Base-by-base conservation (phyloP, 2,888 invertebrate genomes). In the Mythimna lalbum region DNA sequence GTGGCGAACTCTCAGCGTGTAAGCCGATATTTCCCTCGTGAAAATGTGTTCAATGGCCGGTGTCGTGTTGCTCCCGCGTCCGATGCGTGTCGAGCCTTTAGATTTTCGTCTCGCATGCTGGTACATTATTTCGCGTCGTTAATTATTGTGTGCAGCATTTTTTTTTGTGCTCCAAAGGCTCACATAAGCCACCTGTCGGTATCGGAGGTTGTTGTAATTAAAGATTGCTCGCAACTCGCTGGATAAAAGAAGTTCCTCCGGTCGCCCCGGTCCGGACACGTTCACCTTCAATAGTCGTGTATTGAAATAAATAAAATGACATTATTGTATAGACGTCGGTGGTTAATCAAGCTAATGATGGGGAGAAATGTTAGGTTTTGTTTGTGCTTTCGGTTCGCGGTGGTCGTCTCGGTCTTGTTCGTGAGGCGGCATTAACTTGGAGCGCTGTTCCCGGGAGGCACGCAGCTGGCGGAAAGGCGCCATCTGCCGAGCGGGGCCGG, bases 381-480 rank as follows among this genome's bases (percentile, higher is more conserved):
- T 79, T 78, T 53, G 77, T 67, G 60, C 43, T 68, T 62, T 74
- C 27, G 62, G 53, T 63, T 49, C 43, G 64, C 50, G 64, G 61
- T 56, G 39, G 60, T 62, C 55, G 55, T 21, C 12, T 67, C 63
- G 66, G 72, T 52, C 57, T 59, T 63, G 47, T 65, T 80, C 63
- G 82, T 76, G 83, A 85, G 89, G 89, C 90, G 89, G 89, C 69
- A 69, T 84, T 88, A 90, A 80, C 82, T 85, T 86, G 88, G 88
- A 90, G 86, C 83, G 83, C 76, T 85, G 80, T 89, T 85, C 89
- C 80, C 77, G 81, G 80, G 85, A 84, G 87, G 83, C 82, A 78
- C 85, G 91, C 96, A 96, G 96, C 95, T 96, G 96, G 93, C 96
- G 96, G 95, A 95, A 94, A 89, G 92, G 90, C 94, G 95, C 95